Evolutionary conservation across 2,113 vertebrate genomes (phyloP).

Genomic region (Odocoileus hemionus): DNA sequence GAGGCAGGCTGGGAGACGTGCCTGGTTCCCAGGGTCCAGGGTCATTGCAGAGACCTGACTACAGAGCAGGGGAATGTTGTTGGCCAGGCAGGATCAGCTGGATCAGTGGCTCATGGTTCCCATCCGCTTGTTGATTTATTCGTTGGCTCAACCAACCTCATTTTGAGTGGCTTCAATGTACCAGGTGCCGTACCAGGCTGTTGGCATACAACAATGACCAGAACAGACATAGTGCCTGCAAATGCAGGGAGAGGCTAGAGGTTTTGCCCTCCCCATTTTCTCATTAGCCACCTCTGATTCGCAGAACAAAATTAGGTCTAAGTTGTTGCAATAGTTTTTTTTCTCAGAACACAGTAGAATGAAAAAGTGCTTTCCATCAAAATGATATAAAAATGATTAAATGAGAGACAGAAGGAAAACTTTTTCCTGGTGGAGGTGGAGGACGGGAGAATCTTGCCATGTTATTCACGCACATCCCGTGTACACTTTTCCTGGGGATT

Average conservation of each 20-base stretch:
- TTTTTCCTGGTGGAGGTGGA: fast-evolving
- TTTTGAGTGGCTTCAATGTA: not conserved
- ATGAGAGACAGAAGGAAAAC: not conserved
- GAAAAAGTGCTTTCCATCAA: not conserved
- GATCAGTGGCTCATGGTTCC: not conserved
- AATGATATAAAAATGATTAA: not conserved
- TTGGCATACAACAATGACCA: not conserved
- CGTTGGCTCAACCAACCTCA: no score
- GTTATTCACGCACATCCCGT: not conserved
- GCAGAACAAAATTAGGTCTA: not conserved
- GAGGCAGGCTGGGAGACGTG: not conserved
- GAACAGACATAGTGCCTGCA: no score
- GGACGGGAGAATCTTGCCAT: fast-evolving
- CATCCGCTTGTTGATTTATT: not conserved
- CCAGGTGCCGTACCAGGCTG: not conserved
- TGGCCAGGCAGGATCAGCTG: not conserved
- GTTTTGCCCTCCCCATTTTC: not conserved
- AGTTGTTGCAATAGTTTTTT: not conserved
- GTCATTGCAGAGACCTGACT: not conserved
- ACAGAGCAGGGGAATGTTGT: fast-evolving
- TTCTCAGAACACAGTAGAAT: not conserved
- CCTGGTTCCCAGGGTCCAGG: not conserved
- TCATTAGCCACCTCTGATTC: not conserved
- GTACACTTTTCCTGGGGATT: no score
- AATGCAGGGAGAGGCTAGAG: not conserved